Base-by-base conservation (phyloP, 2,888 invertebrate species). In the Hypena proboscidalis region DNA sequence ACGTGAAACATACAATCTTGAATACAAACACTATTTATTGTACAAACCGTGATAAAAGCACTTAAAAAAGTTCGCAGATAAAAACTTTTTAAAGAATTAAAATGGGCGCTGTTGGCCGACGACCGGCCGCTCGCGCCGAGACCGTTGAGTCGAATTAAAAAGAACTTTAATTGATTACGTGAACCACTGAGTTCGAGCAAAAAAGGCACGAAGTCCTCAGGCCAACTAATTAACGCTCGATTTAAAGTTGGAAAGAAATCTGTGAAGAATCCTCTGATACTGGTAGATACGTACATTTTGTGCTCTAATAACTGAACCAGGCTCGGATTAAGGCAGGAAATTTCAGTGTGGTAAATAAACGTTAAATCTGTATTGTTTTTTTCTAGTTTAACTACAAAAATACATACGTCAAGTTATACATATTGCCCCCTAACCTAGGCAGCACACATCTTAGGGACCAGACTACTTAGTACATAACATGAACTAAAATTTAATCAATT, bases 191-290 rank as follows among this genome's bases (percentile, higher is more conserved):
- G 60, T 55, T 47, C 49, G 58, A 50, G 68, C 58, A 62, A 53
- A 65, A 66, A 68, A 63, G 51, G 55, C 55, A 56, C 62, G 51
- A 74, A 70, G 70, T 73, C 64, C 53, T 57, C 52, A 57, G 62
- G 52, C 58, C 60, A 67, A 77, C 77, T 76, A 79, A 77, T 77
- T 77, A 77, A 73, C 73, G 70, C 65, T 68, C 77, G 66, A 74
- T 75, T 76, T 63, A 65, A 74, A 75, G 64, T 77, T 70, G 58
- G 53, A 63, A 69, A 74, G 68, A 70, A 75, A 75, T 75, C 70
- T 56, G 59, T 46, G 42, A 73, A 68, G 70, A 77, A 74, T 74
- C 60, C 40, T 21, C 42, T 36, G 40, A 33, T 45, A 17, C 26
- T 34, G 34, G 49, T 45, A 42, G 15, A 13, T 48, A 52, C 38